Conservation (phyloP, 1,140 invertebrate genomes). For the Hirudo medicinalis region DNA sequence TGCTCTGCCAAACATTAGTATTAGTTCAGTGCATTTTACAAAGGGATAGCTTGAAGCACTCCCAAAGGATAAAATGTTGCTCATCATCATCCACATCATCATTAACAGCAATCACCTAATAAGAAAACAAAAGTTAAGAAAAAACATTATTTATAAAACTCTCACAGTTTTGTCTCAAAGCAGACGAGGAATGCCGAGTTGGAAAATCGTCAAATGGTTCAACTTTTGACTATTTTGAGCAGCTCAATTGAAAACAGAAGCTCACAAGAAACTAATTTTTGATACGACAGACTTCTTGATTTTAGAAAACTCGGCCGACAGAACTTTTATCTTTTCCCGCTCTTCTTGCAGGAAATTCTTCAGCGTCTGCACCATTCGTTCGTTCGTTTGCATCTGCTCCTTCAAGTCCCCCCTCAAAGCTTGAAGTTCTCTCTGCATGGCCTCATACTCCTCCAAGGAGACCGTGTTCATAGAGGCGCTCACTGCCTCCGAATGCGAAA, state of each 20-base stretch:
- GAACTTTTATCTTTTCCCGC: neutral
- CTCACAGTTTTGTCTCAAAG: too few relatives aligned
- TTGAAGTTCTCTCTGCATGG: neutral
- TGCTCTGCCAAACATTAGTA: too few relatives aligned
- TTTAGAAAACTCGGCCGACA: neutral
- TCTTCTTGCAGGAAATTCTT: neutral
- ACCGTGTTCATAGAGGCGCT: neutral
- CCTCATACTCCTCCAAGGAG: slow-evolving; percentile 3
- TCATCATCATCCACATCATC: too few relatives aligned
- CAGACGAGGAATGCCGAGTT: too few relatives aligned
- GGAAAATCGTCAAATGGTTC: too few relatives aligned
- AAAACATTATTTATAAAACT: too few relatives aligned
- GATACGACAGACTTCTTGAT: neutral
- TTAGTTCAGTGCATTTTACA: too few relatives aligned
- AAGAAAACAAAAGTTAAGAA: too few relatives aligned
- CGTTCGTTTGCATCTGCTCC: slow-evolving; percentile 6
- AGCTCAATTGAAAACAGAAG: neutral
- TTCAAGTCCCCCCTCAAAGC: neutral
- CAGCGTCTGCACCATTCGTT: slow-evolving; percentile 8
- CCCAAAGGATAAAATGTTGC: too few relatives aligned
- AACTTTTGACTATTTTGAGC: too few relatives aligned
- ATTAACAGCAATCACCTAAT: too few relatives aligned
- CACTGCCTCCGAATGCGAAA: neutral
- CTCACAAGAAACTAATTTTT: slow-evolving; percentile 2
- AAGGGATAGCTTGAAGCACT: too few relatives aligned